Conservation (phyloP, 2,797 vertebrate species). For the Helostoma temminkii region DNA sequence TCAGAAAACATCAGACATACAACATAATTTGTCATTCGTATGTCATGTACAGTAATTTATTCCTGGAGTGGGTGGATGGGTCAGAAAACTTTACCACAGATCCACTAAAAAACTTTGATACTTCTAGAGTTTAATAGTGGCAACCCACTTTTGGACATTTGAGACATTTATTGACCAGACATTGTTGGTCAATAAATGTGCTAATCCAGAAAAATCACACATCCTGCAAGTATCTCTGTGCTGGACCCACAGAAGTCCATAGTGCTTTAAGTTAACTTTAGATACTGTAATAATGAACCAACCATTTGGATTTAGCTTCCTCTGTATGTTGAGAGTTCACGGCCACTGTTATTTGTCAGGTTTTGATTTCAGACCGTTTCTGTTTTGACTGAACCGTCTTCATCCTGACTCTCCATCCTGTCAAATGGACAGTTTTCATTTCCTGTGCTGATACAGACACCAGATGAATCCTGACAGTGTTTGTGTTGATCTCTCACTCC, state of each 20-base stretch:
- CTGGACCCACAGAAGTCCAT: background rate
- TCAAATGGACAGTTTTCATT: slow-evolving; percentile 58
- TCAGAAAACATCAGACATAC: too few species aligned
- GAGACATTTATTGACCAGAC: too few species aligned
- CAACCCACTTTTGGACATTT: too few species aligned
- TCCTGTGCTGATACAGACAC: slow-evolving; percentile 38
- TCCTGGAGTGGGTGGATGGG: too few species aligned
- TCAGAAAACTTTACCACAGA: too few species aligned
- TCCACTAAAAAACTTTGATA: too few species aligned
- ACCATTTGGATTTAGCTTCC: background rate
- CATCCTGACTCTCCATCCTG: slow-evolving; percentile 16
- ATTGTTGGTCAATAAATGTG: too few species aligned
- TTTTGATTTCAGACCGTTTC: slow-evolving; percentile 24
- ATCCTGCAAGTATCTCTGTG: too few species aligned
- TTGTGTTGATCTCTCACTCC: slow-evolving; percentile 56
- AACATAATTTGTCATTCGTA: too few species aligned
- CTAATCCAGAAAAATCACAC: too few species aligned
- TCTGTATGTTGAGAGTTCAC: background rate
- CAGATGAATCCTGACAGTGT: slow-evolving; percentile 50
- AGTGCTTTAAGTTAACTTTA: background rate
- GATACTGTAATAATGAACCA: background rate
- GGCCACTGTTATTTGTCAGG: slow-evolving; percentile 8
- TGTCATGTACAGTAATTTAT: too few species aligned
- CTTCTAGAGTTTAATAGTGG: too few species aligned
- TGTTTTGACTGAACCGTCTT: slow-evolving; percentile 21